These are phyloP conservation scores for Emesis russula DNA, from an alignment of 2,888 invertebrate genomes.

Conservation along the genomic window DNA sequence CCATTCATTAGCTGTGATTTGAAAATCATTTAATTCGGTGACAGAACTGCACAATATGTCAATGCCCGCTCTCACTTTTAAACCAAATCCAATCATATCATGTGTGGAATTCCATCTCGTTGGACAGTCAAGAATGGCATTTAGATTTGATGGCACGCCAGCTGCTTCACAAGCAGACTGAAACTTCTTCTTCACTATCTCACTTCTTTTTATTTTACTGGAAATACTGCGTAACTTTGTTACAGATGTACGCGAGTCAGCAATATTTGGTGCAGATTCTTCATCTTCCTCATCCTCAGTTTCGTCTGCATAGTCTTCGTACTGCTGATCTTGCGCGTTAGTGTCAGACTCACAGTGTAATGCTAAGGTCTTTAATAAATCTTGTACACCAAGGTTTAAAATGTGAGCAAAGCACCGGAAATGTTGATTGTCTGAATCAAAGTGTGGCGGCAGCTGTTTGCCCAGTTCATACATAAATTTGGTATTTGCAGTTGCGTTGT, in stretches of 20 bases:
- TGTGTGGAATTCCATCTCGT: conserved; percentile 84
- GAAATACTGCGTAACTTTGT: no score
- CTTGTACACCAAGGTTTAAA: conserved; percentile 86
- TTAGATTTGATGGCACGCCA: conserved; percentile 85
- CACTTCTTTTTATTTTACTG: conserved; percentile 80
- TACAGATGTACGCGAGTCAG: no score
- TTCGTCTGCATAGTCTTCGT: no score
- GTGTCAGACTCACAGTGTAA: conserved; percentile 40
- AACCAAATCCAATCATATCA: conserved; percentile 86
- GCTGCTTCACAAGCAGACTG: conserved; percentile 85
- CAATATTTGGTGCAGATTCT: no score
- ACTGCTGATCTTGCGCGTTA: no score
- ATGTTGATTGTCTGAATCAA: conserved; percentile 85
- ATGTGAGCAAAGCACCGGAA: conserved; percentile 87
- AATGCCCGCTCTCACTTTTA: conserved; percentile 76
- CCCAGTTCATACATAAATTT: conserved; percentile 85
- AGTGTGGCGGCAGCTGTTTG: conserved; percentile 84
- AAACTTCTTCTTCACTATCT: conserved; percentile 82
- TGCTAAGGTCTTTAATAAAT: conserved; percentile 81
- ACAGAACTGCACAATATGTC: conserved; percentile 84
- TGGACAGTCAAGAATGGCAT: conserved; percentile 81
- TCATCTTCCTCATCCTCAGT: no score
- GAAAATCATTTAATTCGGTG: conserved; percentile 83
- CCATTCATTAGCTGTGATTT: conserved; percentile 84
- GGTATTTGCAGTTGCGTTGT: conserved; percentile 85